Conservation (phyloP, 2,113 vertebrate genomes). For the Desmodus rotundus region DNA sequence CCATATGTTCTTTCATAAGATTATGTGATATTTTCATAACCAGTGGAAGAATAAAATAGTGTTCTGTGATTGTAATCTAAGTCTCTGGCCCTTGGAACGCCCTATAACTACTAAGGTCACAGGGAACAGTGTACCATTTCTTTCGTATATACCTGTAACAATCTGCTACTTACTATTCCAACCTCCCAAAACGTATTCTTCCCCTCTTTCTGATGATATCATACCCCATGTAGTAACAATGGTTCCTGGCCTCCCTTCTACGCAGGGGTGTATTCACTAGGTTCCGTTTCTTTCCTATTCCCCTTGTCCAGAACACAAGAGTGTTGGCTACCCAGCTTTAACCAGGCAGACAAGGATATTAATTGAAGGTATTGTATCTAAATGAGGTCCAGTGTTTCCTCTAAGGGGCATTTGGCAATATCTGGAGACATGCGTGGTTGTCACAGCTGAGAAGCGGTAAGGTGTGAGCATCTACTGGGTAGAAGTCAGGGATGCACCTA, state of each 20-base stretch:
- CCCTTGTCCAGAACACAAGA: background rate
- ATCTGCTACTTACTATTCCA: background rate
- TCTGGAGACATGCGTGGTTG: background rate
- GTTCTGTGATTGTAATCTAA: background rate
- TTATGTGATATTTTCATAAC: background rate
- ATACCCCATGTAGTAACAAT: background rate
- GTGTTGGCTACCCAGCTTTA: background rate
- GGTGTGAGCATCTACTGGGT: background rate
- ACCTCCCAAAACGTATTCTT: background rate
- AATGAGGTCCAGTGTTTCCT: background rate
- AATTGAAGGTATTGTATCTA: background rate
- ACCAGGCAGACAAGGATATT: background rate
- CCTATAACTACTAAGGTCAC: background rate
- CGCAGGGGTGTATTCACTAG: background rate
- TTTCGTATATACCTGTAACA: background rate
- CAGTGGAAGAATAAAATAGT: background rate
- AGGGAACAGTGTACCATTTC: background rate
- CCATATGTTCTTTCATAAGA: background rate
- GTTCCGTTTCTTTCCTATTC: background rate
- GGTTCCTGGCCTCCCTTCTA: background rate
- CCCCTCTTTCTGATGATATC: background rate
- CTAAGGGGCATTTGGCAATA: background rate
- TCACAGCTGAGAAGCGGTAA: background rate
- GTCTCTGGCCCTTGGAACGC: background rate
- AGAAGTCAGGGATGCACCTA: background rate